A percentile compares a stretch with the other conserved stretches of the same genome.
phyloP scores from a whole-genome alignment of 2,888 invertebrate genomes.

The Agriopis marginaria region DNA sequence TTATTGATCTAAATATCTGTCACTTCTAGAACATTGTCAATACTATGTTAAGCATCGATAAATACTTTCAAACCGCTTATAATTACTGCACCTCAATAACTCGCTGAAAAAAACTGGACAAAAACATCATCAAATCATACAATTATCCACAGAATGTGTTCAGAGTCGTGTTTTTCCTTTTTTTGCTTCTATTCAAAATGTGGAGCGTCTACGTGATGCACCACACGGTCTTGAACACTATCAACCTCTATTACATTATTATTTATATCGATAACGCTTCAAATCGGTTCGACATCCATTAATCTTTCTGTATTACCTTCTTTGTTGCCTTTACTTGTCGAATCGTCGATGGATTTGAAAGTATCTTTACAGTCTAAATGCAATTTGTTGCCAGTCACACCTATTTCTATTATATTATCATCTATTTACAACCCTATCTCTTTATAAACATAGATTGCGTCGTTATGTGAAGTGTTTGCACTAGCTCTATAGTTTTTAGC shows the following conservation, averaged over 20 bases:
- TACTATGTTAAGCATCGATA: conserved; percentile 16
- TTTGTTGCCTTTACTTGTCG: conserved; percentile 10
- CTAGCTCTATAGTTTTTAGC: not conserved
- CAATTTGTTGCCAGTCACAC: conserved; percentile 36
- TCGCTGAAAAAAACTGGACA: conserved; percentile 28
- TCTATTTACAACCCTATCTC: not conserved
- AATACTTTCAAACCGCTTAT: conserved; percentile 20
- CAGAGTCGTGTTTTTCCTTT: conserved; percentile 31
- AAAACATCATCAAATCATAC: conserved; percentile 39
- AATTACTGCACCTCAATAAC: conserved; percentile 26
- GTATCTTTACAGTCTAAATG: conserved; percentile 32
- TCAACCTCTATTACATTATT: conserved; percentile 35
- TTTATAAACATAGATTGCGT: not conserved
- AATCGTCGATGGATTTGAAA: conserved; percentile 34
- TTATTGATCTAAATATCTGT: too few species aligned
- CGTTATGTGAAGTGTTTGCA: not conserved
- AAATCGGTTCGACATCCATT: conserved; percentile 26
- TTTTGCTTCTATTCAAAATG: conserved; percentile 42
- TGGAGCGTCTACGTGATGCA: conserved; percentile 41
- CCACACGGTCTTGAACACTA: conserved; percentile 32
- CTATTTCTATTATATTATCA: conserved; percentile 22
- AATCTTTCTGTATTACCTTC: conserved; percentile 1
- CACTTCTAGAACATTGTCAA: not conserved
- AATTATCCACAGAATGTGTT: conserved; percentile 39
- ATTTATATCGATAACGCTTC: conserved; percentile 22